Base-by-base conservation (phyloP, 2,888 invertebrate genomes). In the Scaptomyza cyrtandrae region DNA sequence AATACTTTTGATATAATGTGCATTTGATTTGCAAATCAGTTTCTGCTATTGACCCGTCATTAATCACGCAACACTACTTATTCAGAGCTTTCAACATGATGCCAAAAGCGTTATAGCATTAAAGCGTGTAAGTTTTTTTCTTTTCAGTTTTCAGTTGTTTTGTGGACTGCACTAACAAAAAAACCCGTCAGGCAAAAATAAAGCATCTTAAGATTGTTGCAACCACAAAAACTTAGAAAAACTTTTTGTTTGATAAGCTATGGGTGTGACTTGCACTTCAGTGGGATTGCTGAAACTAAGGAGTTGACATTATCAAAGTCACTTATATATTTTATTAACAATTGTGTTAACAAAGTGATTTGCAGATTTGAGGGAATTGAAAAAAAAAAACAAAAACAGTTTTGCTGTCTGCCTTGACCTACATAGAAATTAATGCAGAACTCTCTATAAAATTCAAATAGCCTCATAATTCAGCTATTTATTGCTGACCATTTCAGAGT, bases 1-100 rank as follows among this genome's bases (percentile, higher is more conserved):
- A 71, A 44, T 55, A 71, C 68, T 46, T 68, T 79, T 59, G 64
- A 79, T 78, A 73, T 79, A 79, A 81, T 79, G 82, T 72, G 68
- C 63, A 81, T 77, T 79, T 81, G 71, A 79, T 79, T 81, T 65
- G 79, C 82, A 77, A 77, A 75, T 75, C 75, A 75, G 68, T 9
- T 60, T 49, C 63, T 46, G 66, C 61, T 76, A 73, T 78, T 78
- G 80, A 79, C 70, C 76, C 58, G 56, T 48, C 56, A 45, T 53
- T 74, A 79, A 77, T 81, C 77, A 59, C 78, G 69, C 70, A 81
- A 81, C 65, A 66, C 49, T 54, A 44, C 57, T 49, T 43, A 72
- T 39, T 16, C 9, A 27, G 9, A 44, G 58, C 71, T 75, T 75
- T 75, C 71, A 75, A 62, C 58, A 66, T 14, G 57, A 39, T 52